These are phyloP conservation scores for Drosophila mulleri DNA, from an alignment of 2,888 invertebrate species.

Conservation along the genomic window DNA sequence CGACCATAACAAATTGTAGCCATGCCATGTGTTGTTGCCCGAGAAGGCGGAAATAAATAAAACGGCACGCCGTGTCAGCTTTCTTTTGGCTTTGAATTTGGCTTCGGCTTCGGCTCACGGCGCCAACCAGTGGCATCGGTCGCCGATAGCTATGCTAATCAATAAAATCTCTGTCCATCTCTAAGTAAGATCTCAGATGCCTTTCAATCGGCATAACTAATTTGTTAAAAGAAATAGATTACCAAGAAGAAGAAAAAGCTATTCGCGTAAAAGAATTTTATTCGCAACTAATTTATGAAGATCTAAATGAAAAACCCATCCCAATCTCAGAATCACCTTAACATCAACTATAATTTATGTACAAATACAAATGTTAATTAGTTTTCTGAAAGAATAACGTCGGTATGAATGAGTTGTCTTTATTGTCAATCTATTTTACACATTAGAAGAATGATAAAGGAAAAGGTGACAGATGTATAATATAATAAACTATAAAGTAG, in stretches of 20 bases:
- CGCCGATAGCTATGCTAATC: slow-evolving; percentile 40
- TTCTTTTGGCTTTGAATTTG: slow-evolving; percentile 59
- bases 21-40: slow-evolving; percentile 55
- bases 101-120: slow-evolving; percentile 29
- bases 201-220: slow-evolving; percentile 49
- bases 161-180: slow-evolving; percentile 34
- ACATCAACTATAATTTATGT: neutral
- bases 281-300: slow-evolving; percentile 14
- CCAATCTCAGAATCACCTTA: too few relatives aligned
- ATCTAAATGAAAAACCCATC: slow-evolving; percentile 5
- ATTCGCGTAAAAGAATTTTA: neutral
- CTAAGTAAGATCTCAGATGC: slow-evolving; percentile 22
- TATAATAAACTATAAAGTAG: too few relatives aligned
- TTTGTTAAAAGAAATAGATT: slow-evolving; percentile 15
- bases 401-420: neutral
- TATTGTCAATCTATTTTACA: slow-evolving; percentile 1
- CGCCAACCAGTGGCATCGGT: slow-evolving; percentile 41
- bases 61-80: slow-evolving; percentile 47
- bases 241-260: neutral
- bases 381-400: neutral
- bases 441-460: neutral
- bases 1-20: slow-evolving; percentile 60
- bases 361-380: slow-evolving; percentile 1
- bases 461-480: neutral
- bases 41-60: slow-evolving; percentile 69